A percentile compares a stretch with the other conserved stretches of the same genome.
Evolutionary conservation across 2,797 vertebrate genomes (phyloP).

Genomic region (Pseudochirops cupreus): DNA sequence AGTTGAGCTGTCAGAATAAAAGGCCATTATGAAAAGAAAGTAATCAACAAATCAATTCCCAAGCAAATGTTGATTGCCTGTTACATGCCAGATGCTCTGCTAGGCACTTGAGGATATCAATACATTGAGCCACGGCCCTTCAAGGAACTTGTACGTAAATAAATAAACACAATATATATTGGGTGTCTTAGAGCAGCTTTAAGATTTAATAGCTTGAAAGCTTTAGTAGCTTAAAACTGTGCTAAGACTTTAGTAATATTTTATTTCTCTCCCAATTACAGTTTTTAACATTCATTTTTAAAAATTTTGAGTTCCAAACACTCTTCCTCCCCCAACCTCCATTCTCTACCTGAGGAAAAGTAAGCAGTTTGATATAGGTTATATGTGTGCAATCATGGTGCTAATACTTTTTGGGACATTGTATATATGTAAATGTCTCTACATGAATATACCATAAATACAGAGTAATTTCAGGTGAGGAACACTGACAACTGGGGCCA

Average conservation of each 20-base stretch:
- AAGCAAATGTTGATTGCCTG: neutral
- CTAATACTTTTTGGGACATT: neutral
- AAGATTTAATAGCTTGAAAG: neutral
- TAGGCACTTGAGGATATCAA: neutral
- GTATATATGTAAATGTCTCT: neutral
- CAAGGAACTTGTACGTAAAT: neutral
- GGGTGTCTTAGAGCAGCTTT: neutral
- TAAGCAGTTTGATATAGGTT: neutral
- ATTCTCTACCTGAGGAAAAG: neutral
- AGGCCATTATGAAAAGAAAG: constrained; percentile 26
- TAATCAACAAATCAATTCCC: neutral
- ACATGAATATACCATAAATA: neutral
- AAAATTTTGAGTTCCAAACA: neutral
- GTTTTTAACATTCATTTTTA: neutral
- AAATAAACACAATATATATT: neutral
- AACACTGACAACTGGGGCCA: neutral
- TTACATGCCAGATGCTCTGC: neutral
- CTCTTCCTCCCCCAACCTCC: neutral
- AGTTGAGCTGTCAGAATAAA: constrained; percentile 55
- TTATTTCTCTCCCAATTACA: neutral
- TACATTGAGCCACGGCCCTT: neutral
- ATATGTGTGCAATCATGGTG: neutral
- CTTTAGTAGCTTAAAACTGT: neutral
- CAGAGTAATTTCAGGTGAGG: neutral
- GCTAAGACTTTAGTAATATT: neutral